Evolutionary conservation across 2,888 invertebrate genomes (phyloP).

Genomic region (Meiosimyza platycephala): DNA sequence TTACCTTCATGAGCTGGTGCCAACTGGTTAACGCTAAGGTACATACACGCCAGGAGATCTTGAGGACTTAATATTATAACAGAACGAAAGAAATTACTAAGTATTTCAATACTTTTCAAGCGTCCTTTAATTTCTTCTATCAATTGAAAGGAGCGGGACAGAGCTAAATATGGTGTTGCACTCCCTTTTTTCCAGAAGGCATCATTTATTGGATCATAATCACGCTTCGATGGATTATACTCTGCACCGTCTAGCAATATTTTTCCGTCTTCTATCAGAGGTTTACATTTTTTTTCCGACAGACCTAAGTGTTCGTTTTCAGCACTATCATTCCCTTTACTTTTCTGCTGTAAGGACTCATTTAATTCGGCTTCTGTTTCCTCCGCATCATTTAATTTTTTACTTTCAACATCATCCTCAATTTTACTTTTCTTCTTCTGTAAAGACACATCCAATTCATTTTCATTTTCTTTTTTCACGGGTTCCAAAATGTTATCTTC

Average conservation of each 20-base stretch:
- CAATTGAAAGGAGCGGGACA: conserved; percentile 88
- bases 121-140: conserved; percentile 89
- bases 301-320: too few relatives aligned
- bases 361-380: background rate
- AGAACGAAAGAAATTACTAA: conserved; percentile 92
- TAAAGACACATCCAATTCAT: background rate
- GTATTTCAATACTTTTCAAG: conserved; percentile 89
- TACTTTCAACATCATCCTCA: background rate
- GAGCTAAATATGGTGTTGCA: conserved; percentile 91
- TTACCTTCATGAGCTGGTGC: conserved; percentile 95
- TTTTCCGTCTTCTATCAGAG: conserved; percentile 40
- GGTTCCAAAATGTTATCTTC: background rate
- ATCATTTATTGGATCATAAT: conserved; percentile 85
- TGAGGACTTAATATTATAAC: conserved; percentile 88
- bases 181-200: conserved; percentile 83
- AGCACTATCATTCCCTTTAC: too few relatives aligned
- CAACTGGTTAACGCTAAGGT: conserved; percentile 94
- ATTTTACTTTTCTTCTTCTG: background rate
- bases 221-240: conserved; percentile 78
- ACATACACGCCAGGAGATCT: conserved; percentile 91
- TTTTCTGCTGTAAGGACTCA: too few relatives aligned
- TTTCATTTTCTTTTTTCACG: background rate
- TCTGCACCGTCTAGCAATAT: conserved; percentile 65
- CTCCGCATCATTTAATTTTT: background rate
- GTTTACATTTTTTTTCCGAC: too few relatives aligned